These are phyloP conservation scores for Eupithecia subumbrata DNA, from an alignment of 2,888 invertebrate genomes.

Conservation along the genomic window DNA sequence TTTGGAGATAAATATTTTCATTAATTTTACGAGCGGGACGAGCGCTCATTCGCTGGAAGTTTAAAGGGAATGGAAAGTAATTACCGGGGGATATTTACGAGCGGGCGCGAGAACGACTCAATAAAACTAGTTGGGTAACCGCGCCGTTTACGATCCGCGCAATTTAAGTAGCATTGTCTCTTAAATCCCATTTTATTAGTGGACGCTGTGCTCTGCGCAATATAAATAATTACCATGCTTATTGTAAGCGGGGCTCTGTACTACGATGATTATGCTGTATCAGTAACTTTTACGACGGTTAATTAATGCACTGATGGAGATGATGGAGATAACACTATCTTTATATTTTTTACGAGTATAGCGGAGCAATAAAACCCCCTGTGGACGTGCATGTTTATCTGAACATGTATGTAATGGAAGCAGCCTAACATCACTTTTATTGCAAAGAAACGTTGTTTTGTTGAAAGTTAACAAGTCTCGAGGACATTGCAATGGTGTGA, in stretches of 20 bases:
- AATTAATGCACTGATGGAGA: slow-evolving; percentile 20
- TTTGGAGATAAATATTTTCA: slow-evolving; percentile 55
- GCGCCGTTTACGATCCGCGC: slow-evolving; percentile 69
- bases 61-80: slow-evolving; percentile 76
- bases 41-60: slow-evolving; percentile 53
- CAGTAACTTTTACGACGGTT: slow-evolving; percentile 16
- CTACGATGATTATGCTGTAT: slow-evolving; percentile 24
- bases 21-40: slow-evolving; percentile 63
- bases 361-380: slow-evolving; percentile 11
- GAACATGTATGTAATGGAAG: background rate
- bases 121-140: slow-evolving; percentile 78
- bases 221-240: slow-evolving; percentile 32
- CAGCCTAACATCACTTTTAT: background rate
- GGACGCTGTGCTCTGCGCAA: slow-evolving; percentile 36
- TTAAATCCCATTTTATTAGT: slow-evolving; percentile 57
- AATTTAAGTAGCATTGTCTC: slow-evolving; percentile 68
- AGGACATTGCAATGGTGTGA: slow-evolving; percentile 25
- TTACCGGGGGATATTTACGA: slow-evolving; percentile 79
- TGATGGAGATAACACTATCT: slow-evolving; percentile 13
- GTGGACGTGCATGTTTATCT: slow-evolving; percentile 6
- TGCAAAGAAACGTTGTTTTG: background rate
- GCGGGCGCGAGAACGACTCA: slow-evolving; percentile 74
- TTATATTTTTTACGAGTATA: slow-evolving; percentile 21
- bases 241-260: slow-evolving; percentile 17
- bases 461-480: slow-evolving; percentile 8